A percentile compares a stretch with the other conserved stretches of the same genome.
Conservation (phyloP, 2,888 invertebrate genomes). For the Mantis religiosa region DNA sequence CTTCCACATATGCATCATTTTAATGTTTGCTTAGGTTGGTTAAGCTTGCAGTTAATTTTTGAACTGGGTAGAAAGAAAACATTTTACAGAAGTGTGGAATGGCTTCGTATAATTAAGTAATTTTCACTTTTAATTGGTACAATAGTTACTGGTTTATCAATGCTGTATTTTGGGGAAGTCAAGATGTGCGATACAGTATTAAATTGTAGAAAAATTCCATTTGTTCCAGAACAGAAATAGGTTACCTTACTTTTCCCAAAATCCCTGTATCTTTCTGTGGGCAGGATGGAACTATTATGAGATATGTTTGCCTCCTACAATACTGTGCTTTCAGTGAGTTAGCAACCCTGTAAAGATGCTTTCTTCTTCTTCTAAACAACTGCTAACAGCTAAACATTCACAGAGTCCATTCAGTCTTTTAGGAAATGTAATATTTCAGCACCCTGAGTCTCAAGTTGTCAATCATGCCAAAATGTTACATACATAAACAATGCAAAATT, state of each 20-base stretch:
- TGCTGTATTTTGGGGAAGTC: no score
- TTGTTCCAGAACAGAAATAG: neutral
- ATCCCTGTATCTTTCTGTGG: neutral
- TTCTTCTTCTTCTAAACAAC: neutral
- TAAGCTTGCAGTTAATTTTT: no score
- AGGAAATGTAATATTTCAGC: neutral
- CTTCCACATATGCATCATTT: no score
- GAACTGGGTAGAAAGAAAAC: no score
- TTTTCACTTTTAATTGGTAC: no score
- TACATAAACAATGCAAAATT: neutral
- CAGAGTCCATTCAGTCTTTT: neutral
- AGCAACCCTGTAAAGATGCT: neutral
- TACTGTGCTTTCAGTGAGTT: neutral
- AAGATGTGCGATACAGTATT: no score
- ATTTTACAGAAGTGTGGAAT: no score
- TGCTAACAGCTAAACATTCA: neutral
- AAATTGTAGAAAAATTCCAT: no score
- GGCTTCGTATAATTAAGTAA: no score
- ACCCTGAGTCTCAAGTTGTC: neutral
- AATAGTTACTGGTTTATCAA: no score
- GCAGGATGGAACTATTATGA: neutral
- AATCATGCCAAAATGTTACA: neutral
- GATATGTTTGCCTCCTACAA: neutral
- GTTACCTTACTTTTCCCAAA: neutral
- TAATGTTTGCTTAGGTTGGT: no score